phyloP scores from a whole-genome alignment of 2,797 vertebrate species.

The Propithecus deckenii region DNA sequence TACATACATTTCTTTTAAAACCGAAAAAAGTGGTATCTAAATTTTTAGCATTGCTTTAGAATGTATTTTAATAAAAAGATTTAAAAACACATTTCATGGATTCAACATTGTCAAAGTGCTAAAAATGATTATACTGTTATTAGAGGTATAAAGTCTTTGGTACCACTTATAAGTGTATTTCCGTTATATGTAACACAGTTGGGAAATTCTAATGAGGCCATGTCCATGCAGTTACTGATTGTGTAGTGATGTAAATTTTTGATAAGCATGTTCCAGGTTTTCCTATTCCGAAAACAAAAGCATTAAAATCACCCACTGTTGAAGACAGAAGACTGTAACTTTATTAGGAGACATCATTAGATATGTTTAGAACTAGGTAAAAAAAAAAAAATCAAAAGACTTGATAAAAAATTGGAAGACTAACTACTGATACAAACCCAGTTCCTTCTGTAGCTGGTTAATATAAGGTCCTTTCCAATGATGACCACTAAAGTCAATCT shows the following conservation, averaged over 20 bases:
- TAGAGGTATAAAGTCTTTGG: slow-evolving; percentile 16
- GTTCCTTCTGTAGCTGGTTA: background rate
- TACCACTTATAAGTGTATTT: background rate
- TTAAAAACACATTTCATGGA: background rate
- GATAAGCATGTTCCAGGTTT: slow-evolving; percentile 46
- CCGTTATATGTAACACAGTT: background rate
- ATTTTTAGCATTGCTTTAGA: slow-evolving; percentile 34
- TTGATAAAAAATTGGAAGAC: background rate
- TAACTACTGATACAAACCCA: background rate
- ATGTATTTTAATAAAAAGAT: slow-evolving; percentile 52
- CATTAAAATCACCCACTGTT: slow-evolving; percentile 3
- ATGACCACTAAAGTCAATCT: background rate
- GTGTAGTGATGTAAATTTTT: slow-evolving; percentile 9
- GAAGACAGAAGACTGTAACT: background rate
- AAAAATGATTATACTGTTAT: background rate
- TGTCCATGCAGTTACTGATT: background rate
- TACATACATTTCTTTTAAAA: slow-evolving; percentile 26
- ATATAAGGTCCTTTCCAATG: slow-evolving; percentile 11
- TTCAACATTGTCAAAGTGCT: slow-evolving; percentile 22
- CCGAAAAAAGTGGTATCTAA: background rate
- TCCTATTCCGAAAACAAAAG: slow-evolving; percentile 39
- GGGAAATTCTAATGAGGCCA: background rate
- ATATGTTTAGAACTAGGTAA: slow-evolving; percentile 10
- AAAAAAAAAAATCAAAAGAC: background rate
- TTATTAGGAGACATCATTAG: background rate